phyloP scores from a whole-genome alignment of 2,888 invertebrate genomes.

The Adelphocoris suturalis region DNA sequence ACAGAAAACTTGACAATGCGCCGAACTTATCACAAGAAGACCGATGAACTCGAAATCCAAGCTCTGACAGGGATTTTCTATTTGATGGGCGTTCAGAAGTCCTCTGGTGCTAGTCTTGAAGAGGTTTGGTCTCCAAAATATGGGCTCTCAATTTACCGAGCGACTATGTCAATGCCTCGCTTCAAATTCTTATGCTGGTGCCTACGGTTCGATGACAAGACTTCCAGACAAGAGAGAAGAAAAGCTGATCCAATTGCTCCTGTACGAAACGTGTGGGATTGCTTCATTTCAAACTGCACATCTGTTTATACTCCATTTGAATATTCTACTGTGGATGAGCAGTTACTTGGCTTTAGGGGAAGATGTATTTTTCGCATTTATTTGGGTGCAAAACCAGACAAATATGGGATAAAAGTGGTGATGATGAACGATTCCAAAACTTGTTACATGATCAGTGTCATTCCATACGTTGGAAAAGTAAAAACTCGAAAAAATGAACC shows the following conservation, averaged over 20 bases:
- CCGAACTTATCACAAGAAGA: not conserved
- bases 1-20: not conserved
- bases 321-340: not conserved
- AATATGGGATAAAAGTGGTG: not conserved
- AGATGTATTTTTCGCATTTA: not conserved
- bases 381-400: not conserved
- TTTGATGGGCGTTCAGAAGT: not conserved
- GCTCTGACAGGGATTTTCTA: not conserved
- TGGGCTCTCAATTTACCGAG: conserved; percentile 65
- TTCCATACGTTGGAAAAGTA: conserved; percentile 72
- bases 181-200: conserved; percentile 73
- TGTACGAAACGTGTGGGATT: not conserved
- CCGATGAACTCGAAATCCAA: not conserved
- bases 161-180: conserved; percentile 70
- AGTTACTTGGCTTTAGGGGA: not conserved
- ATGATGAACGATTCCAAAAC: too few species aligned
- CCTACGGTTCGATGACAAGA: not conserved
- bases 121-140: conserved; percentile 68
- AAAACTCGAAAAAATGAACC: not conserved
- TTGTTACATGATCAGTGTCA: too few species aligned
- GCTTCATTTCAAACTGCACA: not conserved
- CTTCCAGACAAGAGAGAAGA: not conserved
- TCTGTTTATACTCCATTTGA: not conserved
- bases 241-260: not conserved
- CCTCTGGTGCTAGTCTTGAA: conserved; percentile 44